Evolutionary conservation across 1,140 invertebrate genomes (phyloP), one percentile per base, ranked within the genome.

Genomic region (Drosophila pseudoobscura): DNA sequence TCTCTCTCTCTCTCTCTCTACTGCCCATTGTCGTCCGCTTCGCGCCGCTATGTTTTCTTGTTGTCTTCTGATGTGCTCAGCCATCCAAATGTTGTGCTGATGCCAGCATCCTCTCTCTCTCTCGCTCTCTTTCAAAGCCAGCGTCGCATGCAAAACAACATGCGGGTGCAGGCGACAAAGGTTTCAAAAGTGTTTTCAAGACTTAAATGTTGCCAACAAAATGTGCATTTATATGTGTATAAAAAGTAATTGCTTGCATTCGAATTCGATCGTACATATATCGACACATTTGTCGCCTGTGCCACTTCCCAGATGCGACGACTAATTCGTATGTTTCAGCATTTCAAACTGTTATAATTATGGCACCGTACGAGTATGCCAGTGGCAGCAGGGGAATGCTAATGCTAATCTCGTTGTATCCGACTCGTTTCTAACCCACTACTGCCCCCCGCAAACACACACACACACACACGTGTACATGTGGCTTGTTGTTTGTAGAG

Each of bases 321-420:
- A 59, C 73, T 80, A 85, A 87, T 87, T 87, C 80, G 80, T 69
- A 77, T 85, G 80, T 85, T 85, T 87, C 50, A 71, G 26, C 80
- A 77, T 66, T 75, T 71, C 53, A 24, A 63, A 72, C 44, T 84
- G 77, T 59, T 75, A 75, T 84, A 84, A 84, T 84, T 76, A 84
- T 84, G 75, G 50, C 76, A 58, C 78, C 74, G 58, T 55, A 52
- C 11, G 9, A 35, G 76, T 65, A 65, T 64, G 62, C 52, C 61
- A 68, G 47, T 72, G 54, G 62, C 72, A 76, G 72, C 46, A 29
- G 56, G 78, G 72, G 50, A 35, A 47, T 69, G 31, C 8, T 31
- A 8, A 31, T 31, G 29, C 20, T 20, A 20, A 20, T 20, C 1
- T 31, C 7, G 1, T 31, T 7, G 29, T 31, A 31, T 31, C 52